phyloP scores from a whole-genome alignment of 2,888 invertebrate species.

The Caenorhabditis panamensis region DNA sequence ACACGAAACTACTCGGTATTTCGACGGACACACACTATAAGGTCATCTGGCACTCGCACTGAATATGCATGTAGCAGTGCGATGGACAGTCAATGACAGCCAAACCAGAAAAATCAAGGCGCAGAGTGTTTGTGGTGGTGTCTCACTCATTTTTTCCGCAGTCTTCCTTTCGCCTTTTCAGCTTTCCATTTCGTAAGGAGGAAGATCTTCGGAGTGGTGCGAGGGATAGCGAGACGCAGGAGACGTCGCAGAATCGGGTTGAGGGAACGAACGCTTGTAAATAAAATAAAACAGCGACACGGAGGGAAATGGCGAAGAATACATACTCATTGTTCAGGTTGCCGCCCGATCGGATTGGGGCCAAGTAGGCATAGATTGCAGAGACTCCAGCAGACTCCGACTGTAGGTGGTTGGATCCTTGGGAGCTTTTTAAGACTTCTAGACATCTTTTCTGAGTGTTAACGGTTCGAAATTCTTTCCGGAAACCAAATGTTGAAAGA shows the following conservation, averaged over 20 bases:
- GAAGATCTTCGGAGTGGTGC: conserved; percentile 6
- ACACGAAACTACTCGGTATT: not conserved
- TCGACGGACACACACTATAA: not conserved
- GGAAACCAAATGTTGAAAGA: not conserved
- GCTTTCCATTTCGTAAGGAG: conserved; percentile 9
- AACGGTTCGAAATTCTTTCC: too few relatives aligned
- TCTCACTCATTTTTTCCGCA: conserved; percentile 14
- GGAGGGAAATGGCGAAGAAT: not conserved
- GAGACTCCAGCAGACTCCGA: too few relatives aligned
- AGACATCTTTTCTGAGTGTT: too few relatives aligned
- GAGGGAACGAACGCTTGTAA: conserved; percentile 13
- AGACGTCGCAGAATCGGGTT: conserved; percentile 1
- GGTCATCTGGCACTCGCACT: conserved; percentile 9
- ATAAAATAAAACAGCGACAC: too few relatives aligned
- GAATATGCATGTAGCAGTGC: conserved; percentile 1
- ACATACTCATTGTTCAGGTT: not conserved
- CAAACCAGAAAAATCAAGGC: conserved; percentile 7
- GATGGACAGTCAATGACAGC: conserved; percentile 6
- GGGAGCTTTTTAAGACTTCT: too few relatives aligned
- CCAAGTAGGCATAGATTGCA: not conserved
- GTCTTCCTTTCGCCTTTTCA: conserved; percentile 2
- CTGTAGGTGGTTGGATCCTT: too few relatives aligned
- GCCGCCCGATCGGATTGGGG: conserved; percentile 8
- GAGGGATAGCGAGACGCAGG: conserved; percentile 13
- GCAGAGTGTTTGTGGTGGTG: not conserved